These are phyloP conservation scores for Ligdia adustata DNA, from an alignment of 2,888 invertebrate genomes.

Conservation along the genomic window DNA sequence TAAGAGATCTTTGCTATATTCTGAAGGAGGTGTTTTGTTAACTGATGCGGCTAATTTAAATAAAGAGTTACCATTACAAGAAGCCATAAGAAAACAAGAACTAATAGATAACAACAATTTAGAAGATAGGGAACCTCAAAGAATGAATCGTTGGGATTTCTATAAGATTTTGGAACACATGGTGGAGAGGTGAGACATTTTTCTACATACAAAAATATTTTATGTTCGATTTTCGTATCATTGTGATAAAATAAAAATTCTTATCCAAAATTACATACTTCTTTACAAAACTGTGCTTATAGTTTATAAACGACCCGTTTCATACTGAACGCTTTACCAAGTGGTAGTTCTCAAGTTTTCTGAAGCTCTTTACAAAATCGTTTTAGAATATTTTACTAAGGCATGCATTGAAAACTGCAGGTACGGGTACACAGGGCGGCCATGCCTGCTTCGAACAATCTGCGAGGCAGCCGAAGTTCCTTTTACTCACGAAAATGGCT, in stretches of 20 bases:
- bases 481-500: slow-evolving; percentile 87
- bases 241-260: no score
- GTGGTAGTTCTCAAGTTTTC: slow-evolving; percentile 28
- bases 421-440: slow-evolving; percentile 86
- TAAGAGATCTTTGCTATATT: slow-evolving; percentile 60
- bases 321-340: slow-evolving; percentile 1
- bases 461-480: slow-evolving; percentile 90
- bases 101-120: slow-evolving; percentile 63
- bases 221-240: no score
- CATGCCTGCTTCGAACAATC: slow-evolving; percentile 89
- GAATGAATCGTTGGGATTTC: slow-evolving; percentile 86
- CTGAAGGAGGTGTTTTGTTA: slow-evolving; percentile 63
- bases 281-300: no score
- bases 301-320: background rate
- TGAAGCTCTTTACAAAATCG: slow-evolving; percentile 41
- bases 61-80: slow-evolving; percentile 64
- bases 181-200: slow-evolving; percentile 75
- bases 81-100: slow-evolving; percentile 79
- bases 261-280: no score
- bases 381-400: slow-evolving; percentile 50
- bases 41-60: slow-evolving; percentile 44
- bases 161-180: slow-evolving; percentile 86
- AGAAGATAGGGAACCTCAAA: slow-evolving; percentile 60
- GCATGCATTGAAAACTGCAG: slow-evolving; percentile 66
- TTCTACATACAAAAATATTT: background rate